phyloP scores from a whole-genome alignment of 2,797 vertebrate genomes.

The Eulemur mongoz region DNA sequence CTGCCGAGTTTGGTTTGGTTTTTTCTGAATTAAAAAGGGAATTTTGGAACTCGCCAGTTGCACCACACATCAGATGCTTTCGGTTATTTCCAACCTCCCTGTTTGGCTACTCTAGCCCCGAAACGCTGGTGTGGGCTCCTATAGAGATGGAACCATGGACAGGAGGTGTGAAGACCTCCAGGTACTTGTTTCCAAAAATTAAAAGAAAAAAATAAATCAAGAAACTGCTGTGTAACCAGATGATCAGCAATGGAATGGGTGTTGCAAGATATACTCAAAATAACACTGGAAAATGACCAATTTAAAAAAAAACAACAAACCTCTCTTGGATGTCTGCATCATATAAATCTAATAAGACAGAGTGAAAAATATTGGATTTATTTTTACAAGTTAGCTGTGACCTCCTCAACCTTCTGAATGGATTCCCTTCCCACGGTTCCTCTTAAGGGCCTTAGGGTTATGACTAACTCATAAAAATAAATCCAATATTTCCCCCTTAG shows the following conservation, averaged over 20 bases:
- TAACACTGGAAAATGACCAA: slow-evolving; percentile 72
- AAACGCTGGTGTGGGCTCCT: background rate
- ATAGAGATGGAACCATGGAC: too few species aligned
- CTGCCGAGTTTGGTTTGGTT: background rate
- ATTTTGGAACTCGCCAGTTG: background rate
- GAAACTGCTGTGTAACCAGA: background rate
- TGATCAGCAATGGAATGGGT: background rate
- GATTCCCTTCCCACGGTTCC: slow-evolving; percentile 84
- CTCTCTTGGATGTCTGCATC: slow-evolving; percentile 82
- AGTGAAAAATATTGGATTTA: slow-evolving; percentile 89
- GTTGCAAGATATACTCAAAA: slow-evolving; percentile 67
- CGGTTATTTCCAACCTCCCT: background rate
- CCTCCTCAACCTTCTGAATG: slow-evolving; percentile 87
- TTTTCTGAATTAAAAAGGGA: background rate
- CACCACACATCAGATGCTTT: background rate
- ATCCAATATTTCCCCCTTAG: slow-evolving; percentile 89
- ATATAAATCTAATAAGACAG: slow-evolving; percentile 88
- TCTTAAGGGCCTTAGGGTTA: slow-evolving; percentile 88
- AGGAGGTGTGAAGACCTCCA: background rate
- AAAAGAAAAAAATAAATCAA: background rate
- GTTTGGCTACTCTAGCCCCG: background rate
- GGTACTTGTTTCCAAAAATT: background rate
- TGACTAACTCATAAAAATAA: slow-evolving; percentile 89
- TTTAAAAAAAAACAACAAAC: slow-evolving; percentile 37
- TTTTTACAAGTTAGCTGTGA: slow-evolving; percentile 88